Evolutionary conservation across 2,113 vertebrate species (phyloP).

Genomic region (Rhagologus leucostigma): DNA sequence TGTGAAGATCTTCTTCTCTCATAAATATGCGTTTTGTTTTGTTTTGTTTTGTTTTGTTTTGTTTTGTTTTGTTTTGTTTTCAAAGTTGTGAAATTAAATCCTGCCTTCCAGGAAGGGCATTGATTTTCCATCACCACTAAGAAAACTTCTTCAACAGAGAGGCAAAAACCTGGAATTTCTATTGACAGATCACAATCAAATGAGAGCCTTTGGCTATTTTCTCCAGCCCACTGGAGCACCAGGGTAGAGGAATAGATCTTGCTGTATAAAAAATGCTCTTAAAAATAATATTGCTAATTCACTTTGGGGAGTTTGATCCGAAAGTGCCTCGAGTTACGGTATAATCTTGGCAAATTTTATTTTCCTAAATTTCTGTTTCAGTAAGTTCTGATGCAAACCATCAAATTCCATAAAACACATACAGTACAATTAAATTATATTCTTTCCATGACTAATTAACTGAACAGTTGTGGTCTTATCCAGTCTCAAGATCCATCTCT

Average conservation of each 20-base stretch:
- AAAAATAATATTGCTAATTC: background rate
- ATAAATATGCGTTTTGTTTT: background rate
- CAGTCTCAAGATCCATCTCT: background rate
- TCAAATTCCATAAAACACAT: background rate
- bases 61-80: background rate
- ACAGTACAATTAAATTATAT: background rate
- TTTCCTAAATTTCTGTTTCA: background rate
- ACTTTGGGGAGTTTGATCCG: background rate
- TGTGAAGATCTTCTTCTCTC: background rate
- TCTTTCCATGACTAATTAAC: background rate
- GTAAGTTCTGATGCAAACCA: background rate
- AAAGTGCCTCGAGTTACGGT: background rate
- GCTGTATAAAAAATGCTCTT: background rate
- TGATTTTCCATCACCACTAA: background rate
- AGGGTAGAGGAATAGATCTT: background rate
- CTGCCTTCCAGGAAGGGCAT: background rate
- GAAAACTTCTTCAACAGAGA: background rate
- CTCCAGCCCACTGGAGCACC: background rate
- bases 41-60: background rate
- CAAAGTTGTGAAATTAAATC: background rate
- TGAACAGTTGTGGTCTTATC: background rate
- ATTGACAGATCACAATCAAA: background rate
- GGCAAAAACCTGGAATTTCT: background rate
- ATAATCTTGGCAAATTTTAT: background rate
- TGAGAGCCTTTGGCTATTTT: background rate